Evolutionary conservation across 2,797 vertebrate genomes (phyloP).

Genomic region (Hippoglossus hippoglossus): DNA sequence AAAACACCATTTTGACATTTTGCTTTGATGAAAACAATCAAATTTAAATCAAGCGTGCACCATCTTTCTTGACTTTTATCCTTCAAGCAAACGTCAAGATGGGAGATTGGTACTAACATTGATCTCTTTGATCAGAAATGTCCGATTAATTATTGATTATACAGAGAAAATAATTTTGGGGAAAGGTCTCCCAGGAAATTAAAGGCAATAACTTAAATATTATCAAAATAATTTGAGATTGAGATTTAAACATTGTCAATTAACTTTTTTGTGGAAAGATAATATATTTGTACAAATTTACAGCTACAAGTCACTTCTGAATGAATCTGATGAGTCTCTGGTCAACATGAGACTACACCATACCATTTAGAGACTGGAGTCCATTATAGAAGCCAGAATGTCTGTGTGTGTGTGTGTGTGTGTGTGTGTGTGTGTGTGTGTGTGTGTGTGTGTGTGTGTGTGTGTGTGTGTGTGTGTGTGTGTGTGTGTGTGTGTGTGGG

Average conservation of each 20-base stretch:
- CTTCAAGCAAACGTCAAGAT: constrained; percentile 9
- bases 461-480: neutral
- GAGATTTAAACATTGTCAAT: constrained; percentile 26
- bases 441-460: too few species aligned
- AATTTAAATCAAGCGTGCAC: constrained; percentile 18
- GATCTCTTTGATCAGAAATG: constrained; percentile 20
- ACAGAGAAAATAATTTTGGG: constrained; percentile 9
- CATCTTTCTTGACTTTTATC: neutral
- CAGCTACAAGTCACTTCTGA: constrained; percentile 35
- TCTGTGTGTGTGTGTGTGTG: constrained; percentile 6
- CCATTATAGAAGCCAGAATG: constrained; percentile 9
- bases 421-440: too few species aligned
- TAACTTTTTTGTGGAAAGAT: constrained; percentile 37
- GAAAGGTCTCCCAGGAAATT: constrained; percentile 5
- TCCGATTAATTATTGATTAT: constrained; percentile 36
- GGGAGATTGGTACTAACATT: neutral
- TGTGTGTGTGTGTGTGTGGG: too few species aligned
- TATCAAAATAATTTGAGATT: constrained; percentile 47
- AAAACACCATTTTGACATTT: constrained; percentile 21
- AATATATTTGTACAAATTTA: constrained; percentile 56
- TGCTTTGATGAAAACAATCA: constrained; percentile 26
- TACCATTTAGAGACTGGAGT: constrained; percentile 14
- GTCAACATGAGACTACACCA: constrained; percentile 12
- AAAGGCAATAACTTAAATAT: constrained; percentile 60
- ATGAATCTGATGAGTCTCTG: constrained; percentile 13